Evolutionary conservation across 2,888 invertebrate genomes (phyloP).

Genomic region (Orthosia incerta): DNA sequence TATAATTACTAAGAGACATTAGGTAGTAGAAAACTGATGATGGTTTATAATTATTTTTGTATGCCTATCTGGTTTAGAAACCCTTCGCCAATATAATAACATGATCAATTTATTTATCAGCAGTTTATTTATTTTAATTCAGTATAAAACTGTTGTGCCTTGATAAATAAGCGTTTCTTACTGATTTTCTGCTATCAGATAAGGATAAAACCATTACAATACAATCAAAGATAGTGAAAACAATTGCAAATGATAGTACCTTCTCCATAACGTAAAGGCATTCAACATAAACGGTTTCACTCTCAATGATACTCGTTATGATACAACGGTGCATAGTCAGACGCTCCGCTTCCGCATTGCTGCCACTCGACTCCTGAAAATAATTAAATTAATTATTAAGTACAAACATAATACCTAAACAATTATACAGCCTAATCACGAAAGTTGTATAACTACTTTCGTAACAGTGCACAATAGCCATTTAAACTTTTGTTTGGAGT

Average conservation of each 20-base stretch:
- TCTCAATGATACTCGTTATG: conserved; percentile 97
- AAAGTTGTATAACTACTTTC: conserved; percentile 67
- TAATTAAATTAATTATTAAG: conserved; percentile 46
- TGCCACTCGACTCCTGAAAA: conserved; percentile 85
- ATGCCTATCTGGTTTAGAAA: not conserved
- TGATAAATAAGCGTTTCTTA: not conserved
- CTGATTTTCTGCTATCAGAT: conserved; percentile 26
- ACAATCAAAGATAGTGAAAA: conserved; percentile 53
- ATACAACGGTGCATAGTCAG: conserved; percentile 97
- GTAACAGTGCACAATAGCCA: conserved; percentile 72
- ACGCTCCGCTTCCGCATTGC: conserved; percentile 94
- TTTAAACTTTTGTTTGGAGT: conserved; percentile 70
- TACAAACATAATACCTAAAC: conserved; percentile 41
- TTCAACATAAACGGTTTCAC: conserved; percentile 97
- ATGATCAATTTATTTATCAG: not conserved
- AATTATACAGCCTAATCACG: conserved; percentile 44
- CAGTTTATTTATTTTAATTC: not conserved
- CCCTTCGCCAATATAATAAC: not conserved
- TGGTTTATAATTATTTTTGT: no score
- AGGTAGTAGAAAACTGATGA: not conserved
- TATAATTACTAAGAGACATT: not conserved
- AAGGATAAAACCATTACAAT: not conserved
- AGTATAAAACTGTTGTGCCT: not conserved
- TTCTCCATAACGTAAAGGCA: conserved; percentile 97
- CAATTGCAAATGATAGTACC: conserved; percentile 84